phyloP scores from a whole-genome alignment of 2,888 invertebrate genomes.

The Melanargia galathea region DNA sequence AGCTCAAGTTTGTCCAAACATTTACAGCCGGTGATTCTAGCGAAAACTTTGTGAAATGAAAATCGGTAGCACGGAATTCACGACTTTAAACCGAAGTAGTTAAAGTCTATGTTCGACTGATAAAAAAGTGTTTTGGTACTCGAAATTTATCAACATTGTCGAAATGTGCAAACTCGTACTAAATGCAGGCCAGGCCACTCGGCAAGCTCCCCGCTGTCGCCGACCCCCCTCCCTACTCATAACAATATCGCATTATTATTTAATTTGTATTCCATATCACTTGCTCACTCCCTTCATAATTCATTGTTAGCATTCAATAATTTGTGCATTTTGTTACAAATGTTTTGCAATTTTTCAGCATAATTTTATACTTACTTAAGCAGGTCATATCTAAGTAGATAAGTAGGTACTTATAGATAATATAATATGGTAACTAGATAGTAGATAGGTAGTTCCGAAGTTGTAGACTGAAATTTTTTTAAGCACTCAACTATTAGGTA shows the following conservation, averaged over 20 bases:
- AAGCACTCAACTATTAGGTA: no score
- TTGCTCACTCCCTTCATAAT: slow-evolving; percentile 47
- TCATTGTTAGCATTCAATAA: slow-evolving; percentile 44
- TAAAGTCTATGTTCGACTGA: background rate
- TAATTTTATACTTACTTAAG: no score
- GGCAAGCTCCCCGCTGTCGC: slow-evolving; percentile 69
- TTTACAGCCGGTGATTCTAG: background rate
- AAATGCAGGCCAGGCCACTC: slow-evolving; percentile 56
- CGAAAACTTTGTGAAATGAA: background rate
- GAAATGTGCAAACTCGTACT: background rate
- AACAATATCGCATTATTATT: slow-evolving; percentile 63
- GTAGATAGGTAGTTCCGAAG: no score
- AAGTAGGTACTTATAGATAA: no score
- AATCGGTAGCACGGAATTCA: background rate
- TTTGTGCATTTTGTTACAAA: slow-evolving; percentile 36
- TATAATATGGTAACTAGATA: no score
- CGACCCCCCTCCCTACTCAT: slow-evolving; percentile 55
- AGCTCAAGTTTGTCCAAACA: background rate
- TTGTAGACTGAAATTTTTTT: no score
- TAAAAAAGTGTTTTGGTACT: background rate
- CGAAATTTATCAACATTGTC: background rate
- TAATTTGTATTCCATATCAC: slow-evolving; percentile 53
- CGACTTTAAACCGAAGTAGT: background rate
- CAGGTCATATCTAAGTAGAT: no score
- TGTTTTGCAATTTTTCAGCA: slow-evolving; percentile 19